phyloP scores from a whole-genome alignment of 64 coral and sea anemone genomes.

The Exaiptasia diaphana region DNA sequence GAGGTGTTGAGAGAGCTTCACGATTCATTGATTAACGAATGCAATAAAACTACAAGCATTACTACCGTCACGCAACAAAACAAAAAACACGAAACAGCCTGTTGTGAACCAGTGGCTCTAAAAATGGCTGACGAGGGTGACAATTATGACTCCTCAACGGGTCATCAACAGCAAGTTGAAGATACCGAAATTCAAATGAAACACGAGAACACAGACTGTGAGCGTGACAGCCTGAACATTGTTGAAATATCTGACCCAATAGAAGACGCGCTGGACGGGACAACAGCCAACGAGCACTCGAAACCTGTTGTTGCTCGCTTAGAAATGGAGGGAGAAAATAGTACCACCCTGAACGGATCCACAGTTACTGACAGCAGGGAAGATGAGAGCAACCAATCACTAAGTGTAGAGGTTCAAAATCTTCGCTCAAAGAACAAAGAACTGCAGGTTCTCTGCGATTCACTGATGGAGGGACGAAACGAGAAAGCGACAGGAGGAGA shows the following conservation, averaged over 20 bases:
- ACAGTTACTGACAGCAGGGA: neutral
- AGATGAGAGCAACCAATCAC: slow-evolving; percentile 6
- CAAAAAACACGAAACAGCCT: neutral
- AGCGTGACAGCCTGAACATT: neutral
- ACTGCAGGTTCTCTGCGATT: slow-evolving; percentile 33
- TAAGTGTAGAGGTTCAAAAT: slow-evolving; percentile 12
- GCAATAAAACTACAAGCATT: no score
- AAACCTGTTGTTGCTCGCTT: neutral
- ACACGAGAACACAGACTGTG: neutral
- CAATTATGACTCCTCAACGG: neutral
- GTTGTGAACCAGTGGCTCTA: neutral
- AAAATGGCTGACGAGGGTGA: neutral
- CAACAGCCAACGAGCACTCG: neutral
- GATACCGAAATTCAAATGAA: neutral
- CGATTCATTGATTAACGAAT: neutral
- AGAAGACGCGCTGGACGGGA: neutral
- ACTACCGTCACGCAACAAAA: no score
- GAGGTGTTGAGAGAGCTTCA: neutral
- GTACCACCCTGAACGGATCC: neutral
- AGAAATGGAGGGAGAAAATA: neutral
- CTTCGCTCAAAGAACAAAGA: slow-evolving; percentile 21
- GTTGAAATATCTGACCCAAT: neutral
- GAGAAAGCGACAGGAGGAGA: neutral
- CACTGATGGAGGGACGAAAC: slow-evolving; percentile 43
- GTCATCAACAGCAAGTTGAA: neutral